These are phyloP conservation scores for Callopanchax toddi DNA, from an alignment of 2,113 vertebrate species.

Conservation along the genomic window DNA sequence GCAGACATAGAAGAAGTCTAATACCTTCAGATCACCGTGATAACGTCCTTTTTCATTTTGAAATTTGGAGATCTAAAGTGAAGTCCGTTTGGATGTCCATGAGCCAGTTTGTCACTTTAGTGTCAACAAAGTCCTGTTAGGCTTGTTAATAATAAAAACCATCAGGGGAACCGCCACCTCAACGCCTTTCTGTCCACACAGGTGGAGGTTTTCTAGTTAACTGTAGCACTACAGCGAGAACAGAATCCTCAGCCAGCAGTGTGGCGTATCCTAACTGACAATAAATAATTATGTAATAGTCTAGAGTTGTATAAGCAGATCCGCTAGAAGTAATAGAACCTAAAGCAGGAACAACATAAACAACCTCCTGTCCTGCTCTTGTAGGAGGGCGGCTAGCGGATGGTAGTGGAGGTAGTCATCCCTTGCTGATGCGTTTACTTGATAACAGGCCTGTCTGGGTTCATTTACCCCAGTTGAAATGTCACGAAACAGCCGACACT, in stretches of 20 bases:
- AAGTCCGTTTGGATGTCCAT: too few species aligned
- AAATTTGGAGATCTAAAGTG: too few species aligned
- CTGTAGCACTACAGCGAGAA: too few species aligned
- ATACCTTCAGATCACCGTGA: background rate
- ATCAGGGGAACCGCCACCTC: conserved; percentile 37
- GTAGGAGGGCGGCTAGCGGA: conserved; percentile 27
- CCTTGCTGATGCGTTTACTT: conserved; percentile 25
- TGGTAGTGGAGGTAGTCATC: conserved; percentile 45
- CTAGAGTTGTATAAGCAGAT: conserved; percentile 72
- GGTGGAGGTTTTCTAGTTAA: too few species aligned
- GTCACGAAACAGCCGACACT: conserved; percentile 51
- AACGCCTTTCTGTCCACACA: too few species aligned
- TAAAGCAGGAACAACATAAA: conserved; percentile 43
- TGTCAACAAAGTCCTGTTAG: too few species aligned
- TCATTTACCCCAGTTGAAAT: conserved; percentile 60
- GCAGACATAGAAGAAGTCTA: conserved; percentile 1
- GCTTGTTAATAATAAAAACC: too few species aligned
- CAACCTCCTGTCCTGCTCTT: conserved; percentile 40
- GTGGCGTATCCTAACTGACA: too few species aligned
- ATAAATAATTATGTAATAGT: conserved; percentile 72
- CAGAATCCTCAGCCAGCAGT: too few species aligned
- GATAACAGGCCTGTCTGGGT: conserved; percentile 48
- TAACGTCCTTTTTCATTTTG: too few species aligned
- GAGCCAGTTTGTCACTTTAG: too few species aligned
- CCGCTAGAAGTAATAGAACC: conserved; percentile 61